Conservation (phyloP, 30 jellyfish, hydroid and myxozoan species). For the Pseudorhiza aurosa region DNA sequence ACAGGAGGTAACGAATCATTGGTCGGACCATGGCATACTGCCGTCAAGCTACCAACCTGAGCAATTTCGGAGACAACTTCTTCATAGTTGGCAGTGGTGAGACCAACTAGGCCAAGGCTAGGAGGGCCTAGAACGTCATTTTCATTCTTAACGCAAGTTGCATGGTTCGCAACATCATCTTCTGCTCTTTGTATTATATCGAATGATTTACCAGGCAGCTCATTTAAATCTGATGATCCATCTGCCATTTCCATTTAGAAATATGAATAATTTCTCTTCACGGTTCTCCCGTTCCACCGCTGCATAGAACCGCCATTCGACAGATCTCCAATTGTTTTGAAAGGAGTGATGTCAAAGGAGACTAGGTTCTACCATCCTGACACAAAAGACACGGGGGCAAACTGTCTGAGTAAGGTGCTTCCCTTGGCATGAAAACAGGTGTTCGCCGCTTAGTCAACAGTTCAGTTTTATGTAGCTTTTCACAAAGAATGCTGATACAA, state of each 20-base stretch:
- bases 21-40: constrained; percentile 10
- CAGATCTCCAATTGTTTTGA: too few relatives aligned
- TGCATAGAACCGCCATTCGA: too few relatives aligned
- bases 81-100: constrained; percentile 41
- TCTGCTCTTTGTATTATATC: constrained; percentile 2
- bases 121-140: constrained; percentile 38
- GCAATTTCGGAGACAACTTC: constrained; percentile 50
- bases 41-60: constrained; percentile 11
- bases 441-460: too few relatives aligned
- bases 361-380: too few relatives aligned
- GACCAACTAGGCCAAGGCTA: constrained; percentile 29
- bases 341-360: too few relatives aligned
- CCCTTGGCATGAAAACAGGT: too few relatives aligned
- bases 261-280: too few relatives aligned
- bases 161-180: constrained; percentile 1
- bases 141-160: constrained; percentile 3
- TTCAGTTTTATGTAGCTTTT: too few relatives aligned
- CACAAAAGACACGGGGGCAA: too few relatives aligned
- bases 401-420: too few relatives aligned
- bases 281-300: too few relatives aligned
- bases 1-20: background rate
- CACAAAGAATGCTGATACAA: too few relatives aligned
- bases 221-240: background rate
- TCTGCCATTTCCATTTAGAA: background rate
- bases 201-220: constrained; percentile 18